Conservation (phyloP, 2,797 vertebrate species). For the Anisognathus igniventris region DNA sequence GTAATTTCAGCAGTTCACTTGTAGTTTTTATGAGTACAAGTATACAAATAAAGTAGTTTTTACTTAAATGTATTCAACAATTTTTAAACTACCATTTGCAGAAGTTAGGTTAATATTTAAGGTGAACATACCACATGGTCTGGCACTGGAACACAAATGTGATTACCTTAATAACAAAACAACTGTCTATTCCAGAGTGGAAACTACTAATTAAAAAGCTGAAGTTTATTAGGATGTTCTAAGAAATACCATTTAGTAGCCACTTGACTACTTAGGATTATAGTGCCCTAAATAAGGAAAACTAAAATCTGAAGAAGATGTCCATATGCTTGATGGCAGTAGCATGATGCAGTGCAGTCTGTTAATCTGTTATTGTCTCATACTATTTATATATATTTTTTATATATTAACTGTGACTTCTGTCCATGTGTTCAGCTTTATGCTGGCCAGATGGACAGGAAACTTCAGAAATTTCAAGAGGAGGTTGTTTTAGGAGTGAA, state of each 20-base stretch:
- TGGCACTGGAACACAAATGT: background rate
- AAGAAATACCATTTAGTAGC: background rate
- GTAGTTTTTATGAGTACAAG: background rate
- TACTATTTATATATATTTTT: background rate
- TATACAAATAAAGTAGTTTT: background rate
- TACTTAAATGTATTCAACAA: background rate
- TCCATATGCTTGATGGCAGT: background rate
- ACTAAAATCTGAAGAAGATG: background rate
- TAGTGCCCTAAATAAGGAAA: background rate
- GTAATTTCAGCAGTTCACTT: background rate
- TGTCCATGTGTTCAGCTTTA: background rate
- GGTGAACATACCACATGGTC: background rate
- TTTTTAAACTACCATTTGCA: background rate
- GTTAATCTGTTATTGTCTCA: background rate
- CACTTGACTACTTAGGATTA: background rate
- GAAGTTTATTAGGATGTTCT: background rate
- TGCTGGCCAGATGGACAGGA: background rate
- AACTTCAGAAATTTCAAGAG: background rate
- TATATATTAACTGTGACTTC: background rate
- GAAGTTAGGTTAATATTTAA: background rate
- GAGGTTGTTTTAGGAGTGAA: background rate
- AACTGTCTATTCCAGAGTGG: background rate
- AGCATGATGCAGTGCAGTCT: background rate
- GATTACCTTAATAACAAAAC: background rate
- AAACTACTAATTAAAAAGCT: background rate